Base-by-base conservation (phyloP, 2,888 invertebrate genomes). In the Lasioglossum oenotherae region DNA sequence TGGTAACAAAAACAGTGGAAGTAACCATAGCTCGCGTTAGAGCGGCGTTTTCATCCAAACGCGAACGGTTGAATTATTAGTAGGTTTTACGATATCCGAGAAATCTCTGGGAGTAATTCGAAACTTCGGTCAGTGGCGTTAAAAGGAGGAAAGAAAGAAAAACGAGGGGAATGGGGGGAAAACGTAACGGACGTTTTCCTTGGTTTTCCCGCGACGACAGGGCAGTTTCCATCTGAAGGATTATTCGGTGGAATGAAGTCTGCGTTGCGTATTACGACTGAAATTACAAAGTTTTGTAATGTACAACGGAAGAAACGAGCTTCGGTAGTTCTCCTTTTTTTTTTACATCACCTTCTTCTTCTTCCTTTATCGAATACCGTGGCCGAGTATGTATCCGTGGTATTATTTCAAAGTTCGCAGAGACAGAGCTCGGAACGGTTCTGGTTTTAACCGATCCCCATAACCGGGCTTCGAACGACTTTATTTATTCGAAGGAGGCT, bases 201-300 rank as follows among this genome's bases (percentile, higher is more conserved):
- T 16, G 35, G 31, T 57, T 27, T 35, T 38, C 14, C 53, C n/a
- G 8, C 10, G 49, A 27, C 35, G 38, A 27, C 35, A 19, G 5
- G n/a, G 38, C 6, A 14, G 12, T 35, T 71, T 72, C 57, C 38
- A 41, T 46, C 31, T 35, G 14, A 53, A 46, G 74, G 53, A 80
- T 71, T 69, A 81, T 78, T 46, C 71, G 31, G 12, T 19, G 35
- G 23, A n/a, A 19, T 41, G 31, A 49, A 80, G 69, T 38, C 67
- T 41, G 41, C 41, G 41, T 14, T 49, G 23, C 41, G 38, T 35
- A 74, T 53, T 74, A 80, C 46, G 23, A 74, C 46, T 74, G 69
- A 74, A 82, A 80, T 80, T 69, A 71, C 69, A 46, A 74, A 75
- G 74, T 81, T 82, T 80, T 71, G 27, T 60, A 80, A 80, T 72